Base-by-base conservation (phyloP, 2,888 invertebrate species). In the Pyrrhia umbra region DNA sequence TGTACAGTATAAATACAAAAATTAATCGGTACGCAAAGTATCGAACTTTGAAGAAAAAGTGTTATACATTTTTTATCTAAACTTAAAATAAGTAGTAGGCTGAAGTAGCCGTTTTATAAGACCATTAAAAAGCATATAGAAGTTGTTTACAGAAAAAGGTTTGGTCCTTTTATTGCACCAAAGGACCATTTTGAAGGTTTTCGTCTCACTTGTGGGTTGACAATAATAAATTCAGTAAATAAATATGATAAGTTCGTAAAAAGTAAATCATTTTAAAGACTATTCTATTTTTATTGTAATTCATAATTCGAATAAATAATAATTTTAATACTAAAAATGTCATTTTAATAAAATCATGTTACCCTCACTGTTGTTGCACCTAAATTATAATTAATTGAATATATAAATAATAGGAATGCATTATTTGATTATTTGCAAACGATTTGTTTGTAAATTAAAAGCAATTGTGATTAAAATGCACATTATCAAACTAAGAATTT, bases 231-330 rank as follows among this genome's bases (percentile, higher is more conserved):
- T 57, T 57, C 68, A 68, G 30, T 74, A 60, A 56, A 75, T 67
- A 65, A 60, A 72, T 61, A 52, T 62, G 57, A 68, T 54, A 75
- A 61, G 60, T 61, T 62, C 61, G 40, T 52, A 68, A 55, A 70
- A 61, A 55, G 51, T 63, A 64, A 55, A 65, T 50, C 27, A 73
- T 75, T 66, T 65, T 62, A 61, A 79, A 66, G 42, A 58, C 63
- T 76, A 76, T 69, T 80, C 27, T 76, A 73, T 71, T 67, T 78
- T 67, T 60, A 66, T 62, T 68, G 50, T 77, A 75, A 61, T 68
- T 70, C 55, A 66, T 76, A 77, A 68, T 69, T 76, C 61, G 68
- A 75, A 81, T 80, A 74, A 83, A 82, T 83, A 82, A 67, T 51
- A 62, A 27, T 73, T 69, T 76, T 56, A 69, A 69, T 72, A 74